Percentiles rank a stretch among this genome's conserved stretches.
Evolutionary conservation across 1,140 invertebrate genomes (phyloP).

Genomic region (Elysia chlorotica): DNA sequence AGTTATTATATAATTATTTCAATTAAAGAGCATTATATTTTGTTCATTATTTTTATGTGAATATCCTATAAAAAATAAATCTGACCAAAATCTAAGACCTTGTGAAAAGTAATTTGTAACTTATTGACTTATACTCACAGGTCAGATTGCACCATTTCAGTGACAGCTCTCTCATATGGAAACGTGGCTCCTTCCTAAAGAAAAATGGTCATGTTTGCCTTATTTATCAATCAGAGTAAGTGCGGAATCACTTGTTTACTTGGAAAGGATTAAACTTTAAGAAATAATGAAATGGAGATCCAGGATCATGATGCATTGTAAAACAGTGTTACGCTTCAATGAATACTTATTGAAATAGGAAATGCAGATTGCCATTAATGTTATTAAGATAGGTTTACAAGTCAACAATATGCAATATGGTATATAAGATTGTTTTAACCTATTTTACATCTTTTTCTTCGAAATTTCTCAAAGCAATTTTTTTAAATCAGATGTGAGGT

Average conservation of each 20-base stretch:
- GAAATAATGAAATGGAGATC: not conserved
- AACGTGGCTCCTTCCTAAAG: constrained; percentile 50
- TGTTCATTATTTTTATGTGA: no score
- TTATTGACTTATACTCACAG: constrained; percentile 30
- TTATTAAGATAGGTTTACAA: not conserved
- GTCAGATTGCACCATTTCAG: constrained; percentile 54
- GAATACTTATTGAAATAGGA: not conserved
- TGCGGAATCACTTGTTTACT: not conserved
- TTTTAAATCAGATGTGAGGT: not conserved
- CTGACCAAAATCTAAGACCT: no score
- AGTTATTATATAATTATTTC: no score
- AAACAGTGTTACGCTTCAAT: not conserved
- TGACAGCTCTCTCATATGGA: constrained; percentile 54
- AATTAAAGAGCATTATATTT: no score
- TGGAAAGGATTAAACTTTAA: not conserved
- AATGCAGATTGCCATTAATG: not conserved
- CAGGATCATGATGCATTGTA: no score
- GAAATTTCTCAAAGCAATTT: not conserved
- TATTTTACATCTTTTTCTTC: no score
- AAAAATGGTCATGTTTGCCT: constrained; percentile 55
- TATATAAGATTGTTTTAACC: no score
- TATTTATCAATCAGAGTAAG: constrained; percentile 39
- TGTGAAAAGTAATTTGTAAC: no score
- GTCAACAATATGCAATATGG: no score
- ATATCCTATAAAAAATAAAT: no score